A percentile compares a stretch with the other conserved stretches of the same genome.
These are phyloP conservation scores for Frieseomelitta varia DNA, from an alignment of 1,140 invertebrate genomes.

Conservation along the genomic window DNA sequence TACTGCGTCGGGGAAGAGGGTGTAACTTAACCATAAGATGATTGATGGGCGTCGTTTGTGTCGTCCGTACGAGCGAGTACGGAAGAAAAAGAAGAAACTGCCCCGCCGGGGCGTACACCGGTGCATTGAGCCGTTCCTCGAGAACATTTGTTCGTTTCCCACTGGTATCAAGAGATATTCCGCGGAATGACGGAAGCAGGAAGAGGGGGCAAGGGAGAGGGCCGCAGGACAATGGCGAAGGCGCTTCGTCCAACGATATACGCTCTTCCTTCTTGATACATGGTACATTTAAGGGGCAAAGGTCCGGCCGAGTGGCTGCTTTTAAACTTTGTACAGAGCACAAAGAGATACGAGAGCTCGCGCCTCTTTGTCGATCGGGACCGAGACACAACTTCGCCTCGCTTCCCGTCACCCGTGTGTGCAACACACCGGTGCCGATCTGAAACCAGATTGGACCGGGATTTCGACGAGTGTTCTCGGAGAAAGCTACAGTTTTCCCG, in stretches of 20 bases:
- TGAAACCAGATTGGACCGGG: background rate
- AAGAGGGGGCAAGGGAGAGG: no score
- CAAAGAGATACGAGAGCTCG: constrained; percentile 20
- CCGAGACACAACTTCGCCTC: background rate
- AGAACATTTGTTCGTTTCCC: constrained; percentile 69
- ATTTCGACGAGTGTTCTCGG: background rate
- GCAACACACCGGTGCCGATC: background rate
- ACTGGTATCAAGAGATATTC: constrained; percentile 71
- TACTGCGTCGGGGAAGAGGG: background rate
- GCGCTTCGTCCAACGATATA: constrained; percentile 47
- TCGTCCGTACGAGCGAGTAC: constrained; percentile 18
- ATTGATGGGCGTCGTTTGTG: constrained; percentile 60
- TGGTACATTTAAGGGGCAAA: constrained; percentile 42
- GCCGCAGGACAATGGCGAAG: constrained; percentile 58
- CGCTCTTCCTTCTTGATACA: constrained; percentile 20
- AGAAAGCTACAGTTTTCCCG: background rate
- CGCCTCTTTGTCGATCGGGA: background rate
- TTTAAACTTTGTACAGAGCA: constrained; percentile 47
- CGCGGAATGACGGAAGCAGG: constrained; percentile 51
- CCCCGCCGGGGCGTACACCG: constrained; percentile 19
- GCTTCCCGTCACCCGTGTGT: no score
- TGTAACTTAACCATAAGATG: constrained; percentile 37
- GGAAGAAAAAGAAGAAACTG: constrained; percentile 24
- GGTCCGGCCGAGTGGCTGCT: constrained; percentile 49
- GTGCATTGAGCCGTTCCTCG: constrained; percentile 55